A percentile compares a stretch with the other conserved stretches of the same genome.
These are phyloP conservation scores for Philopotamus ludificatus DNA, from an alignment of 1,140 invertebrate species.

Conservation along the genomic window DNA sequence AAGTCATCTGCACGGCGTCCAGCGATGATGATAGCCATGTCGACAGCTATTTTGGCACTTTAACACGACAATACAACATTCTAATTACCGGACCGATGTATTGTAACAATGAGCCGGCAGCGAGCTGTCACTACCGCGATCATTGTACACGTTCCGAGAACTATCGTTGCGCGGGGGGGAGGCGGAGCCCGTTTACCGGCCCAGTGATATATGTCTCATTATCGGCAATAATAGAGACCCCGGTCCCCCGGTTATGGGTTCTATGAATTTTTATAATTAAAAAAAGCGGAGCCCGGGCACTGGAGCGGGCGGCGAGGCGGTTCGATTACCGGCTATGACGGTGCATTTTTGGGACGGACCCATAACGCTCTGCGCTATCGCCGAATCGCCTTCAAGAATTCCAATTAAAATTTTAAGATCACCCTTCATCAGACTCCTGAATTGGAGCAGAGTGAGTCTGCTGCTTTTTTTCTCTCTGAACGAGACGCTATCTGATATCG, in stretches of 20 bases:
- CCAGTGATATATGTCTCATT: neutral
- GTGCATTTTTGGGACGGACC: slow-evolving; percentile 35
- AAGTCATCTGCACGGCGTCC: too few relatives aligned
- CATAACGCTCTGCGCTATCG: slow-evolving; percentile 14
- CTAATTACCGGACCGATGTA: too few relatives aligned
- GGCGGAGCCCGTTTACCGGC: too few relatives aligned
- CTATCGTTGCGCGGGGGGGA: too few relatives aligned
- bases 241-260: slow-evolving; percentile 23
- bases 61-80: too few relatives aligned
- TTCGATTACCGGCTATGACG: slow-evolving; percentile 42
- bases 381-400: slow-evolving; percentile 8
- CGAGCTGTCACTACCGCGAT: neutral
- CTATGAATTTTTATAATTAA: slow-evolving; percentile 41
- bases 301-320: slow-evolving; percentile 33
- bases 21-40: too few relatives aligned
- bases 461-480: too few relatives aligned
- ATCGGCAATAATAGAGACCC: neutral
- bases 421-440: slow-evolving; percentile 30
- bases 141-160: neutral
- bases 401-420: slow-evolving; percentile 31
- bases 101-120: too few relatives aligned
- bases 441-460: slow-evolving; percentile 24
- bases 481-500: too few relatives aligned
- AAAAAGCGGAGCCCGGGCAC: slow-evolving; percentile 33
- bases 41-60: too few relatives aligned